These are phyloP conservation scores for Heliocidaris erythrogramma DNA, from an alignment of 35 echinoderm and acorn worm species.

Conservation along the genomic window DNA sequence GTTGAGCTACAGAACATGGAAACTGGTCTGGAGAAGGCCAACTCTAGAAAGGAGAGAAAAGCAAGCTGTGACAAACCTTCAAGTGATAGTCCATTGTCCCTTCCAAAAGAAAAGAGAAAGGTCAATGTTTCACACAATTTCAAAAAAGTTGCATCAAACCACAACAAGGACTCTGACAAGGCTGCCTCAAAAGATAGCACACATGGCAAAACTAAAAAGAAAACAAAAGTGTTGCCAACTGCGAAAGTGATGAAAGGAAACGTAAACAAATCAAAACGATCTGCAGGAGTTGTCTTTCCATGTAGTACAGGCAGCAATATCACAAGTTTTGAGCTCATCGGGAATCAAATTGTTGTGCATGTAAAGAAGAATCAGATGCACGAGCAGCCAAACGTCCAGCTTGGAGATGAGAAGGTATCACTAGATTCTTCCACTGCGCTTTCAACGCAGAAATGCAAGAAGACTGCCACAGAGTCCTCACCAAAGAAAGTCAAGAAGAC, in stretches of 20 bases:
- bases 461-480: not conserved
- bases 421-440: not conserved
- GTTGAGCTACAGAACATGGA: too few relatives aligned
- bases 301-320: not conserved
- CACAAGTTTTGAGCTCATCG: not conserved
- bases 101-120: not conserved
- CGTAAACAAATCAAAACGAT: not conserved
- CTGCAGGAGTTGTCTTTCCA: not conserved
- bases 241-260: not conserved
- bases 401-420: not conserved
- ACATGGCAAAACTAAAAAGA: not conserved
- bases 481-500: not conserved
- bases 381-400: not conserved
- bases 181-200: not conserved
- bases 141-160: not conserved
- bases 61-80: too few relatives aligned
- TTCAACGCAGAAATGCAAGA: not conserved
- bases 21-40: too few relatives aligned
- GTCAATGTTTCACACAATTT: not conserved
- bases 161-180: not conserved
- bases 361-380: not conserved
- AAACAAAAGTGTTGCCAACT: not conserved
- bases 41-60: too few relatives aligned
- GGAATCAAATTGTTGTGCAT: constrained; percentile 21
- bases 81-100: too few relatives aligned